Conservation (phyloP, 2,113 vertebrate genomes). For the Spheniscus mendiculus region DNA sequence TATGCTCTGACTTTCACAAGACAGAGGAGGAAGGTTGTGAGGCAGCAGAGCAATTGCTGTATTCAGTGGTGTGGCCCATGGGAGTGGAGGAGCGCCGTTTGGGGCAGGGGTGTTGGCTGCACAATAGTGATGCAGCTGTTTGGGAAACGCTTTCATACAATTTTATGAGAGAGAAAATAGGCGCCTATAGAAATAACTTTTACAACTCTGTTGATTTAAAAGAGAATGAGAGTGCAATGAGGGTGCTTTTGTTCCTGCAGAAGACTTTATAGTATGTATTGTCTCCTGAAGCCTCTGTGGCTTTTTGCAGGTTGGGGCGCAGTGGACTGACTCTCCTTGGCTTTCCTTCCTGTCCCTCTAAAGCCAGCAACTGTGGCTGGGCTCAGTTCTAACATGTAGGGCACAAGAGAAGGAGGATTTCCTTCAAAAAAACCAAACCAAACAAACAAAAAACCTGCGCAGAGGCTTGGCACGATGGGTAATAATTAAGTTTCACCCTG, state of each 20-base stretch:
- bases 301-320: background rate
- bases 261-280: slow-evolving; percentile 22
- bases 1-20: background rate
- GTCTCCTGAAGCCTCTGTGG: background rate
- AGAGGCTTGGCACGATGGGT: background rate
- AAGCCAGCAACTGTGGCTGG: background rate
- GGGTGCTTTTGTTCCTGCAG: slow-evolving; percentile 10
- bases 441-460: background rate
- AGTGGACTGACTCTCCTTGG: background rate
- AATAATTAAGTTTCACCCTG: background rate
- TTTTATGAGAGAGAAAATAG: slow-evolving; percentile 39
- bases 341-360: background rate
- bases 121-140: background rate
- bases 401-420: background rate
- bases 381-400: background rate
- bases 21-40: background rate
- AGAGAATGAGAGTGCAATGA: slow-evolving; percentile 23
- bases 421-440: background rate
- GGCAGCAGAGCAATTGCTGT: background rate
- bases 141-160: background rate
- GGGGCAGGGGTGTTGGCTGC: background rate
- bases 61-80: background rate
- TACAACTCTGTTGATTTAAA: slow-evolving; percentile 35
- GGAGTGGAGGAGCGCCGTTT: rapidly evolving
- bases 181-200: slow-evolving; percentile 46